A percentile compares a stretch with the other conserved stretches of the same genome.
These are phyloP conservation scores for Scortum barcoo DNA, from an alignment of 2,113 vertebrate species.

Conservation along the genomic window DNA sequence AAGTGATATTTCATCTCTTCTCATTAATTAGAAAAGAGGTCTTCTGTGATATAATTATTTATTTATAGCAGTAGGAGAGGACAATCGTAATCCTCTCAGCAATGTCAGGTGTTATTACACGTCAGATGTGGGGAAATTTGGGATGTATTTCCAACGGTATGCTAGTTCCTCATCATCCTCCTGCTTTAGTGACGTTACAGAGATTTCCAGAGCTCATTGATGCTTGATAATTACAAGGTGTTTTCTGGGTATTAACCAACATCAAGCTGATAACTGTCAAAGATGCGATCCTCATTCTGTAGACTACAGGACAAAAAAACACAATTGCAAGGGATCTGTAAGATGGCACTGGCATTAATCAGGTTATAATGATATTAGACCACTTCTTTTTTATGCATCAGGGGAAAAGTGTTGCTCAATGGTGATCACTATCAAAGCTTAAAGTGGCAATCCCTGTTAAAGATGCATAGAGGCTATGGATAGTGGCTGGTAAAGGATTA, in stretches of 20 bases:
- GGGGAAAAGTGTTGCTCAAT: slow-evolving; percentile 33
- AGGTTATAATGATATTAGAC: slow-evolving; percentile 57
- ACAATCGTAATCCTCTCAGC: slow-evolving; percentile 56
- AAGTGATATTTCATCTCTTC: slow-evolving; percentile 87
- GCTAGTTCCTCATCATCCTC: background rate
- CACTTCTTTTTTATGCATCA: slow-evolving; percentile 57
- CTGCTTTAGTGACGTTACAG: slow-evolving; percentile 14
- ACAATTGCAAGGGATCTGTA: slow-evolving; percentile 33
- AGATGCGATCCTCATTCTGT: slow-evolving; percentile 20
- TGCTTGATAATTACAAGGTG: slow-evolving; percentile 12
- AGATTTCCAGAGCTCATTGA: slow-evolving; percentile 24
- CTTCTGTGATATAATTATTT: slow-evolving; percentile 77
- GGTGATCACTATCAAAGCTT: slow-evolving; percentile 69
- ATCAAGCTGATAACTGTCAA: slow-evolving; percentile 26
- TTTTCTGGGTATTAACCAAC: slow-evolving; percentile 26
- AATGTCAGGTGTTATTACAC: slow-evolving; percentile 59
- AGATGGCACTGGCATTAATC: slow-evolving; percentile 51
- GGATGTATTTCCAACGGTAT: background rate
- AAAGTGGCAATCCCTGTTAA: slow-evolving; percentile 55
- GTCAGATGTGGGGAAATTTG: slow-evolving; percentile 28
- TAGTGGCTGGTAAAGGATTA: slow-evolving; percentile 74
- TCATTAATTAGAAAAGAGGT: slow-evolving; percentile 84
- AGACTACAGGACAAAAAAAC: slow-evolving; percentile 34
- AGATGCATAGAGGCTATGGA: slow-evolving; percentile 72
- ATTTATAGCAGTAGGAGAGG: slow-evolving; percentile 69